Conservation (phyloP, 2,113 vertebrate genomes). For the Vulpes vulpes region DNA sequence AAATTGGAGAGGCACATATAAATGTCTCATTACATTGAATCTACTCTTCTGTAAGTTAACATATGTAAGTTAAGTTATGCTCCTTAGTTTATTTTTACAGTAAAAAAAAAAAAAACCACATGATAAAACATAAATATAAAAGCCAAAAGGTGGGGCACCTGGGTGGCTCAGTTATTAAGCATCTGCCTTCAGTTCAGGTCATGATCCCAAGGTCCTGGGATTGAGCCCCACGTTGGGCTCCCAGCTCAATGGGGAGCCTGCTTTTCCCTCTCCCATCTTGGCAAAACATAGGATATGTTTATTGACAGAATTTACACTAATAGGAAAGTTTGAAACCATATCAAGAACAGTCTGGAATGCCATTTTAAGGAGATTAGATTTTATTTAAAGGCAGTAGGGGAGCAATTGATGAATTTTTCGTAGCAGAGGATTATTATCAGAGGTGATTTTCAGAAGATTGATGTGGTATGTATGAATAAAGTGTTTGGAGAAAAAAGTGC, state of each 20-base stretch:
- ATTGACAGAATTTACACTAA: not conserved
- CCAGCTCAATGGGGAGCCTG: no score
- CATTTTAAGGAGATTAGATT: not conserved
- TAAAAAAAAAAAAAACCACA: not conserved
- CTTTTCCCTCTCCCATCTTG: not conserved
- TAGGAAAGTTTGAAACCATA: not conserved
- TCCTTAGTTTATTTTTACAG: not conserved
- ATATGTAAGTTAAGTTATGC: not conserved
- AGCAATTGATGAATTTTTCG: not conserved
- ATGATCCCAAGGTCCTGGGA: no score
- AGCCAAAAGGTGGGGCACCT: not conserved
- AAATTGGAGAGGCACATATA: not conserved
- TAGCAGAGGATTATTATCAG: not conserved
- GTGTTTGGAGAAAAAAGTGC: not conserved
- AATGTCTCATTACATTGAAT: not conserved
- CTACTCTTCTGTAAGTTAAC: not conserved
- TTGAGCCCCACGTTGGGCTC: no score
- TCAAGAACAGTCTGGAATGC: not conserved
- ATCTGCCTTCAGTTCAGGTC: no score
- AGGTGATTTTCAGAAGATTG: slow-evolving; percentile 2
- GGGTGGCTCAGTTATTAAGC: no score
- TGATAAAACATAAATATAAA: not conserved
- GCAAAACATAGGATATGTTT: not conserved
- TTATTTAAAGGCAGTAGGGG: slow-evolving; percentile 2
- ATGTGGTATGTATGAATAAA: not conserved